Percentiles rank a stretch among this genome's conserved stretches.
These are phyloP conservation scores for Pogonocichla stellata DNA, from an alignment of 2,113 vertebrate species.

Conservation along the genomic window DNA sequence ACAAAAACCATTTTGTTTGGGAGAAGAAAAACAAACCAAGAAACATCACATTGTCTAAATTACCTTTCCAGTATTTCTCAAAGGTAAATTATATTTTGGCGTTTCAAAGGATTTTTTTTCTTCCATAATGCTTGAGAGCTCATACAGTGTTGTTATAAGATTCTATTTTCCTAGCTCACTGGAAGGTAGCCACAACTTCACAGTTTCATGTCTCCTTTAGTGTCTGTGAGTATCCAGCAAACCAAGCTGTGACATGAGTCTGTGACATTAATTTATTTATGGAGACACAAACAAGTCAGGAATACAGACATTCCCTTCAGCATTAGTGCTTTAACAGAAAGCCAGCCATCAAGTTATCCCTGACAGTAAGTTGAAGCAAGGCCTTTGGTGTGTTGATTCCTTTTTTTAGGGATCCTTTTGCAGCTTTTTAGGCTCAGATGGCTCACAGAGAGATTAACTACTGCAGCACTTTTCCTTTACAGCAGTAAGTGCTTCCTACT, in stretches of 20 bases:
- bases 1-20: neutral
- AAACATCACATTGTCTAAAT: neutral
- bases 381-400: neutral
- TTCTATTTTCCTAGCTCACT: neutral
- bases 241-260: neutral
- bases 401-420: neutral
- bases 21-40: neutral
- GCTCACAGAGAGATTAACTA: neutral
- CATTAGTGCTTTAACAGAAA: neutral
- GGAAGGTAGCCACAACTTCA: neutral
- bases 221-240: neutral
- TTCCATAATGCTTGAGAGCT: accelerated
- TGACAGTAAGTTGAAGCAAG: neutral
- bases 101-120: neutral
- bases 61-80: neutral
- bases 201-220: no score
- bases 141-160: neutral
- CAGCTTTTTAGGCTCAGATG: neutral
- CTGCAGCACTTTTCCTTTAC: neutral
- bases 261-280: neutral
- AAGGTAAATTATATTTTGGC: neutral
- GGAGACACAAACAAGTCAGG: neutral
- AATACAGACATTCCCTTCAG: neutral
- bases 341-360: neutral
- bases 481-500: neutral